Evolutionary conservation across 2,888 invertebrate species (phyloP).

Genomic region (Flexamia atlantica): DNA sequence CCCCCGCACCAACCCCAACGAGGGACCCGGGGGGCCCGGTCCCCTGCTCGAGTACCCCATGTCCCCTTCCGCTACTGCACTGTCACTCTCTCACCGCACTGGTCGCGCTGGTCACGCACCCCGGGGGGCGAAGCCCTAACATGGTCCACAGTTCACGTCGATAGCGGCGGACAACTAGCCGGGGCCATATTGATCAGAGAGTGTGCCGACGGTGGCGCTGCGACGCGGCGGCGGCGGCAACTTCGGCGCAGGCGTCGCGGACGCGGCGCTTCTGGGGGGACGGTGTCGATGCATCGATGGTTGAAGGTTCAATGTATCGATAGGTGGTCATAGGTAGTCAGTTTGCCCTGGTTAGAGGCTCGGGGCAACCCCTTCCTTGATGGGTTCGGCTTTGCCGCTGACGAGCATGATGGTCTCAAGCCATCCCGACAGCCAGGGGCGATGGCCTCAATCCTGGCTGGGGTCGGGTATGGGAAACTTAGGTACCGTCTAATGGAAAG

Average conservation of each 20-base stretch:
- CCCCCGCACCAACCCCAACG: neutral
- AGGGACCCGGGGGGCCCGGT: conserved; percentile 2
- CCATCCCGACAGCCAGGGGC: too few species aligned
- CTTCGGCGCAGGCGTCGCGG: neutral
- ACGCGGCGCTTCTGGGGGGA: neutral
- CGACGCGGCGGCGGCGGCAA: neutral
- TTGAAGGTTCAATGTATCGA: too few species aligned
- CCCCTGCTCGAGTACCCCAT: conserved; percentile 40
- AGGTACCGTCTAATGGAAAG: too few species aligned
- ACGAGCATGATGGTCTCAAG: too few species aligned
- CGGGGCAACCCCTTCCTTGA: too few species aligned
- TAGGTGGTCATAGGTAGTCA: too few species aligned
- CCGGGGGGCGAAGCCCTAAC: conserved; percentile 15
- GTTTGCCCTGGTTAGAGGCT: too few species aligned
- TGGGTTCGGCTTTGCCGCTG: too few species aligned
- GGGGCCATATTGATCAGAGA: conserved; percentile 34
- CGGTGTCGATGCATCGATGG: too few species aligned
- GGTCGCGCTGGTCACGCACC: neutral
- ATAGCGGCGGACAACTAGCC: neutral
- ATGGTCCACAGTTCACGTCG: conserved; percentile 30
- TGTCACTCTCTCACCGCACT: neutral
- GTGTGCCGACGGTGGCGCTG: conserved; percentile 7
- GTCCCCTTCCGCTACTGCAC: neutral
- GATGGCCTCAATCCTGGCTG: too few species aligned
- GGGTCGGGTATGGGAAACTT: too few species aligned